Conservation (phyloP, 53 echinoderm and acorn worm genomes). For the Echinometra lucunter region DNA sequence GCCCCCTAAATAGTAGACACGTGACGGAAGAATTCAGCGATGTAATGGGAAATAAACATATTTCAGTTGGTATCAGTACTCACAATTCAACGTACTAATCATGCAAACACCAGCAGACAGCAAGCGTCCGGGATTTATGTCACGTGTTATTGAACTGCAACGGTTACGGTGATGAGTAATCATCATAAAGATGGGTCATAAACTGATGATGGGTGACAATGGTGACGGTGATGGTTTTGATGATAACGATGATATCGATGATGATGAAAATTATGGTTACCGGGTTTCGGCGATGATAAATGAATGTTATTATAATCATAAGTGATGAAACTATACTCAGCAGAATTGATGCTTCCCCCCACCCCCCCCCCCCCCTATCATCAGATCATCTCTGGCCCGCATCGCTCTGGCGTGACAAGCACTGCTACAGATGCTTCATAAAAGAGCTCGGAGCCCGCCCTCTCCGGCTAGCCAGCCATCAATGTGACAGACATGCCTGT, state of each 20-base stretch:
- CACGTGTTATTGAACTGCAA: too few species aligned
- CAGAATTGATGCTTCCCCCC: too few species aligned
- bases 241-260: background rate
- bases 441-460: slow-evolving; percentile 34
- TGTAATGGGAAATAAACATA: too few species aligned
- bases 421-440: slow-evolving; percentile 67
- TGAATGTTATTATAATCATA: background rate
- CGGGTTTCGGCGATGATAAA: background rate
- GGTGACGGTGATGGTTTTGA: background rate
- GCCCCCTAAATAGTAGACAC: too few species aligned
- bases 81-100: too few species aligned
- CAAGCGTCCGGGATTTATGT: too few species aligned
- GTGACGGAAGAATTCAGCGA: too few species aligned
- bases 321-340: too few species aligned
- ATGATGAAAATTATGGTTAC: background rate
- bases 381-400: slow-evolving; percentile 73
- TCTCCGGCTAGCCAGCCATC: slow-evolving; percentile 14
- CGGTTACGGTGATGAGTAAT: too few species aligned
- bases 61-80: too few species aligned
- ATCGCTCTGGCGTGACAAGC: slow-evolving; percentile 67
- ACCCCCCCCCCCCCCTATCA: background rate
- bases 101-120: too few species aligned
- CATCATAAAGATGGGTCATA: background rate
- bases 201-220: background rate
- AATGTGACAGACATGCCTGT: slow-evolving; percentile 51